Percentiles rank a stretch among this genome's conserved stretches.
phyloP scores from a whole-genome alignment of 2,113 vertebrate species.

The Myodes glareolus region DNA sequence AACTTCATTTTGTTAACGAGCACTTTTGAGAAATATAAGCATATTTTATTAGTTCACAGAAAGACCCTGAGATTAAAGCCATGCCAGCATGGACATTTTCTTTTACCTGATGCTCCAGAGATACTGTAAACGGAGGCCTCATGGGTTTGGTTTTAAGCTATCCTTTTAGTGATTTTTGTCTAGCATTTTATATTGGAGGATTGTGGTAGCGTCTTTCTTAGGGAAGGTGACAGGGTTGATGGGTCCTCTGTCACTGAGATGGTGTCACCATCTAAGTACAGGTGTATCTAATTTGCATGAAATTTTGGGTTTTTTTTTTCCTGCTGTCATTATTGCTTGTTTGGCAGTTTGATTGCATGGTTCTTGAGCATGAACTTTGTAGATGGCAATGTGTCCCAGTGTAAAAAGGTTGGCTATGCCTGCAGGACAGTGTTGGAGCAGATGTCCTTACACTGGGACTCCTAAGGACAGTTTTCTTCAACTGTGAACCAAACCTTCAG shows the following conservation, averaged over 20 bases:
- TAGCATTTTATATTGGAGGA: background rate
- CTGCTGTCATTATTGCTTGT: background rate
- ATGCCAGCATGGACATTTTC: background rate
- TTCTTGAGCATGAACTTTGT: background rate
- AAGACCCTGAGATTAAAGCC: background rate
- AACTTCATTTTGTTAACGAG: background rate
- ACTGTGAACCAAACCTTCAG: background rate
- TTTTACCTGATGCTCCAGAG: background rate
- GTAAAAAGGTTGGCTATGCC: background rate
- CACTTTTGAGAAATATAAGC: background rate
- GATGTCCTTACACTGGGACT: background rate
- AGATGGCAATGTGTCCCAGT: background rate
- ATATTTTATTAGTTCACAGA: background rate
- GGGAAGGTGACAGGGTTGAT: background rate
- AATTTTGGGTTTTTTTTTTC: too few relatives aligned
- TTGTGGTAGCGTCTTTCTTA: fast-evolving
- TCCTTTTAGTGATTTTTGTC: background rate
- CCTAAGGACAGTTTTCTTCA: background rate
- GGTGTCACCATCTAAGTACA: background rate
- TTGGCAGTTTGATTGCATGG: background rate
- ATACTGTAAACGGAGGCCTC: background rate
- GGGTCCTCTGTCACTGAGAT: background rate
- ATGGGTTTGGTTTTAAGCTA: background rate
- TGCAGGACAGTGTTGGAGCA: background rate
- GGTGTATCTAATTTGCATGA: background rate